Evolutionary conservation across 2,888 invertebrate species (phyloP).

Genomic region (Ariolimax columbianus): DNA sequence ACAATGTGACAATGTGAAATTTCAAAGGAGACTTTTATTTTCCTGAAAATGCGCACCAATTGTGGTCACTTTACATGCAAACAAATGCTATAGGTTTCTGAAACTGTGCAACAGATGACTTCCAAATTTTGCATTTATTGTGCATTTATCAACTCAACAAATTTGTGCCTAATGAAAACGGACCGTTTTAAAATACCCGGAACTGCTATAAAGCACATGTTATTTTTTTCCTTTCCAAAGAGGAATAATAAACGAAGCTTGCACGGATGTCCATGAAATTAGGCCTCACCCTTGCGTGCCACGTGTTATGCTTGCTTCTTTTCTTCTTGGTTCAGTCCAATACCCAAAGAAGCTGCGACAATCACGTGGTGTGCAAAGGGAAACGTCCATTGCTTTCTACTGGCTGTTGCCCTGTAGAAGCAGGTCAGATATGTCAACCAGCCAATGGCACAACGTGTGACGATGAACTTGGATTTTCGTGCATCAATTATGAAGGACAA

Average conservation of each 20-base stretch:
- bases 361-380: conserved; percentile 30
- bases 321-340: conserved; percentile 8
- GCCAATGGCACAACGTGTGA: conserved; percentile 30
- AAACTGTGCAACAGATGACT: neutral
- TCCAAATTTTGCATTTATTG: neutral
- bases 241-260: neutral
- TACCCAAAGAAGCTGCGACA: conserved; percentile 6
- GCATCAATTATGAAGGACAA: neutral
- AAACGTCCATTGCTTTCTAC: conserved; percentile 34
- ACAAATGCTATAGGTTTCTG: neutral
- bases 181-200: neutral
- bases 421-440: conserved; percentile 37
- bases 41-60: neutral
- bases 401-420: conserved; percentile 45
- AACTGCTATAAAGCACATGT: neutral
- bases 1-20: neutral
- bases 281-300: conserved; percentile 22
- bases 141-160: neutral
- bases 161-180: neutral
- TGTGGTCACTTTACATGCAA: no score
- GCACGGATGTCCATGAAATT: conserved; percentile 29
- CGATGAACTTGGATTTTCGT: conserved; percentile 33
- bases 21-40: neutral
- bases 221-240: neutral
- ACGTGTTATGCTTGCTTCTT: conserved; percentile 26